These are phyloP conservation scores for Atta colombica DNA, from an alignment of 1,140 invertebrate genomes.

Conservation along the genomic window DNA sequence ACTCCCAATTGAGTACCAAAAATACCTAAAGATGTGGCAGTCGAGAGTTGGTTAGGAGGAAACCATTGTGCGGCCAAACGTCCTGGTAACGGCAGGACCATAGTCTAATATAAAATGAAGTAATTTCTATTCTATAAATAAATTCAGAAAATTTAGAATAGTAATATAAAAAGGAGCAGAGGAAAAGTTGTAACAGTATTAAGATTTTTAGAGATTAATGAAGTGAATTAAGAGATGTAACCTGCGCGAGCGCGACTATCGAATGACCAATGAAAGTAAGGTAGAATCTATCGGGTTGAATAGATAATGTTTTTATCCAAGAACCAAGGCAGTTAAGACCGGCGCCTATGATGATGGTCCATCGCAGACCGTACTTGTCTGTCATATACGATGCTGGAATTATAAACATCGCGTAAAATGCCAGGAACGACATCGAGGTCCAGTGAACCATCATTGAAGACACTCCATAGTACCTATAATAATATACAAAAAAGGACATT, in stretches of 20 bases:
- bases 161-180: not conserved
- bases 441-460: constrained; percentile 89
- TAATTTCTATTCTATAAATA: not conserved
- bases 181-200: not conserved
- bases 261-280: constrained; percentile 91
- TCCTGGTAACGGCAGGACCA: constrained; percentile 91
- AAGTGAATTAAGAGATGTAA: constrained; percentile 76
- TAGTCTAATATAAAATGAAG: constrained; percentile 76
- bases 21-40: constrained; percentile 92
- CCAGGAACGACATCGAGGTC: constrained; percentile 91
- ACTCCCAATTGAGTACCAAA: constrained; percentile 92
- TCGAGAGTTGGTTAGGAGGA: constrained; percentile 89
- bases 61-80: constrained; percentile 90
- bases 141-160: not conserved
- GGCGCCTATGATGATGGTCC: constrained; percentile 81
- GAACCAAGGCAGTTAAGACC: constrained; percentile 88
- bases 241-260: constrained; percentile 89
- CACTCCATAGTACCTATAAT: constrained; percentile 87
- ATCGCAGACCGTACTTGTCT: constrained; percentile 84
- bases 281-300: constrained; percentile 88
- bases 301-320: constrained; percentile 91
- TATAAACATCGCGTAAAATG: constrained; percentile 90
- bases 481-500: not conserved
- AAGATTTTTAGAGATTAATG: not conserved
- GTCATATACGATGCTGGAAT: constrained; percentile 90